Conservation (phyloP, 2,888 invertebrate genomes). For the Idaea aversata region DNA sequence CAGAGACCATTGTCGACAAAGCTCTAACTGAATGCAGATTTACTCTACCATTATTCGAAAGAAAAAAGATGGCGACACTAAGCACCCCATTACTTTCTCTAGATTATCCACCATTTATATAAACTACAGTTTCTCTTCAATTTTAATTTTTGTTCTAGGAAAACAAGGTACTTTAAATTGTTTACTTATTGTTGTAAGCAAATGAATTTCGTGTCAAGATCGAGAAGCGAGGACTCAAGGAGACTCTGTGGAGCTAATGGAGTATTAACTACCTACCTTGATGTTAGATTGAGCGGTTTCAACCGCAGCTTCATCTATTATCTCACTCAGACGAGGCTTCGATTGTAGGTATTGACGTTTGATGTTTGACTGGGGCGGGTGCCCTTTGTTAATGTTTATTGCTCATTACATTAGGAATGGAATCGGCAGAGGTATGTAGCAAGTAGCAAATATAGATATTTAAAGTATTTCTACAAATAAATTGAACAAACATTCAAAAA, state of each 20-base stretch:
- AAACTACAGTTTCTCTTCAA: constrained; percentile 13
- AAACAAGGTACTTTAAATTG: not conserved
- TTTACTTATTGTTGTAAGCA: constrained; percentile 24
- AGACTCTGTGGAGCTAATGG: constrained; percentile 24
- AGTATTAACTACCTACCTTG: constrained; percentile 26
- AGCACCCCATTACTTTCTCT: constrained; percentile 21
- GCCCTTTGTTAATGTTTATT: not conserved
- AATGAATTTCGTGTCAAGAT: constrained; percentile 25
- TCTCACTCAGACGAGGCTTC: constrained; percentile 25
- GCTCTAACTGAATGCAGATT: constrained; percentile 18
- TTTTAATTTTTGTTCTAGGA: constrained; percentile 13
- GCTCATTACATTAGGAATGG: not conserved
- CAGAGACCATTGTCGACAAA: constrained; percentile 21
- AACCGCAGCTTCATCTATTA: constrained; percentile 24
- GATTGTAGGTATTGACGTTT: constrained; percentile 13
- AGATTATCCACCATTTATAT: constrained; percentile 17
- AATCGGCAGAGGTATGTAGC: no score
- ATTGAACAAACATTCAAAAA: no score
- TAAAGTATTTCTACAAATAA: no score
- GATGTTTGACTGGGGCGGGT: not conserved
- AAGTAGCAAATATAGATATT: no score
- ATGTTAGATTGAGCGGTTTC: constrained; percentile 21
- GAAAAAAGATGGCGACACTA: constrained; percentile 23
- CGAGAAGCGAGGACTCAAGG: constrained; percentile 14
- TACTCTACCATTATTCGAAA: constrained; percentile 22